Evolutionary conservation across 1,140 invertebrate genomes (phyloP).

Genomic region (Lamellibrachia luymesi): DNA sequence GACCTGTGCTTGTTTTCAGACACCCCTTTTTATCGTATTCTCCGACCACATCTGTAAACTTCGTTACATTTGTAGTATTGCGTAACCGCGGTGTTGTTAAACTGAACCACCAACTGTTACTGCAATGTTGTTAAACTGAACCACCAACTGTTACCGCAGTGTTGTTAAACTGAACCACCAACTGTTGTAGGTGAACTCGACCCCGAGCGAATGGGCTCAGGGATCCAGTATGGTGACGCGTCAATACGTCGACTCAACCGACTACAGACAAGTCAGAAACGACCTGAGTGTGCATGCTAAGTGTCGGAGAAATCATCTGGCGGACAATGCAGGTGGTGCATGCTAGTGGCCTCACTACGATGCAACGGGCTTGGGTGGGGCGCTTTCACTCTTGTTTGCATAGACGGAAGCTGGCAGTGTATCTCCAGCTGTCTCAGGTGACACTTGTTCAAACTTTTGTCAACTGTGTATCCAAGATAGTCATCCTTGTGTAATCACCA

Average conservation of each 20-base stretch:
- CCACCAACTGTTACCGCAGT: constrained; percentile 12
- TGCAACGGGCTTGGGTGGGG: not conserved
- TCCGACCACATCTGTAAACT: not conserved
- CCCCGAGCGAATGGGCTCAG: constrained; percentile 78
- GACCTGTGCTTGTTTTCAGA: not conserved
- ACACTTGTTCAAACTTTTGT: not conserved
- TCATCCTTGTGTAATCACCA: not conserved
- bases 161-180: not conserved
- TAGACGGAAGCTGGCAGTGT: not conserved
- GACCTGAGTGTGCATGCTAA: constrained; percentile 59
- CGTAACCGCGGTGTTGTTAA: not conserved
- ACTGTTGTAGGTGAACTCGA: constrained; percentile 71
- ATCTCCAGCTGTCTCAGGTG: not conserved
- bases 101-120: not conserved
- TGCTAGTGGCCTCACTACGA: not conserved
- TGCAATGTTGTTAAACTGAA: not conserved
- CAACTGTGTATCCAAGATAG: not conserved
- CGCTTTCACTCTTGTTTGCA: not conserved
- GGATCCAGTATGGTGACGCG: constrained; percentile 69
- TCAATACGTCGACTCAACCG: constrained; percentile 56
- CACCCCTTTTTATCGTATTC: not conserved
- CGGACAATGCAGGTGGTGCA: not conserved
- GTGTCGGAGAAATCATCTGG: not conserved
- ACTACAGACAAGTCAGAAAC: constrained; percentile 45
- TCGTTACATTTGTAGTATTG: not conserved